Evolutionary conservation across 2,113 vertebrate genomes (phyloP).

Genomic region (Salminus brasiliensis): DNA sequence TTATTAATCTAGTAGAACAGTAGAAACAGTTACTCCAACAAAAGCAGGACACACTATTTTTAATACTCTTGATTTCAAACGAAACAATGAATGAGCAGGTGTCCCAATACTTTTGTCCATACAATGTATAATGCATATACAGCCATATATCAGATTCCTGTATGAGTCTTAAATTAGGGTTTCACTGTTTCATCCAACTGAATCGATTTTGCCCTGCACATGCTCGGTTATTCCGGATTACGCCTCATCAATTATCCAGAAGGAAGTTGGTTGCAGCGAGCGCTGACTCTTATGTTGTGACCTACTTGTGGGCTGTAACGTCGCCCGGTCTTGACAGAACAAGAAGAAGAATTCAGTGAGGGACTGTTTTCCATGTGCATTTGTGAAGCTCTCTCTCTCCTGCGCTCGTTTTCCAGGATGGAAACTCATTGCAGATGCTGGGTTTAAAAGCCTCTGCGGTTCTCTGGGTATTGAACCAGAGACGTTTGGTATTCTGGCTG

Average conservation of each 20-base stretch:
- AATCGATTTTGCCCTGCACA: neutral
- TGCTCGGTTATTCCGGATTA: neutral
- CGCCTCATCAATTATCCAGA: slow-evolving; percentile 8
- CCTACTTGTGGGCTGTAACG: slow-evolving; percentile 38
- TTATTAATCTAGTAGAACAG: no score
- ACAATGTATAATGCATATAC: no score
- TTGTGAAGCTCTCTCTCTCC: neutral
- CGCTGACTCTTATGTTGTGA: slow-evolving; percentile 11
- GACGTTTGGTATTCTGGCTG: slow-evolving; percentile 52
- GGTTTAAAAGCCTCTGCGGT: slow-evolving; percentile 11
- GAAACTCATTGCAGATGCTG: slow-evolving; percentile 31
- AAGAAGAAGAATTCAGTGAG: slow-evolving; percentile 19
- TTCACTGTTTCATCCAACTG: neutral
- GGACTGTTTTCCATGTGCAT: slow-evolving; percentile 7
- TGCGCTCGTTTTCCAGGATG: neutral
- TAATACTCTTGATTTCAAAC: no score
- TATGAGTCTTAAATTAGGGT: neutral
- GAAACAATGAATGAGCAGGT: no score
- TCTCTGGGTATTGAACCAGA: slow-evolving; percentile 37
- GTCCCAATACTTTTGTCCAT: no score
- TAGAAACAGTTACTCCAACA: no score
- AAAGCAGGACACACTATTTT: no score
- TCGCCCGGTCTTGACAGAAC: slow-evolving; percentile 2
- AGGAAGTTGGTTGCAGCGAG: slow-evolving; percentile 1
- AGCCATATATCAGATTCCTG: no score